phyloP scores from a whole-genome alignment of 2,888 invertebrate species.

The Diarsia rubi region DNA sequence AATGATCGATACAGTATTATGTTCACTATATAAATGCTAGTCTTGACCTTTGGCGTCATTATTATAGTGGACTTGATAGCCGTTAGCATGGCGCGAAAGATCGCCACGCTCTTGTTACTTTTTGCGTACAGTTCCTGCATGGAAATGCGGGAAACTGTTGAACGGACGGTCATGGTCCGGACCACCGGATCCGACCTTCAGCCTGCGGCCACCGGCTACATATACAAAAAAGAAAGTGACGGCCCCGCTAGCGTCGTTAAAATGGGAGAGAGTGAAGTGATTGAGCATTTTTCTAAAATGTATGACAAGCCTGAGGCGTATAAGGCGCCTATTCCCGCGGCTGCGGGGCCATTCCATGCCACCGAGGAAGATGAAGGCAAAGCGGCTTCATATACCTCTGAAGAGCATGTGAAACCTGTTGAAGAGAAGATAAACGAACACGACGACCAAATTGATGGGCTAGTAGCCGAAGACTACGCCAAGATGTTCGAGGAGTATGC shows the following conservation, averaged over 20 bases:
- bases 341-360: conserved; percentile 77
- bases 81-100: conserved; percentile 81
- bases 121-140: conserved; percentile 78
- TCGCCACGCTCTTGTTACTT: conserved; percentile 76
- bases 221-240: conserved; percentile 88
- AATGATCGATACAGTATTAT: conserved; percentile 83
- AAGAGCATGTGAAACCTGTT: conserved; percentile 81
- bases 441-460: conserved; percentile 75
- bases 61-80: conserved; percentile 75
- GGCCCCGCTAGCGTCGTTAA: conserved; percentile 87
- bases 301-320: conserved; percentile 82
- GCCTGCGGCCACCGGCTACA: conserved; percentile 91
- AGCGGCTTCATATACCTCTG: conserved; percentile 76
- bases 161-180: conserved; percentile 90
- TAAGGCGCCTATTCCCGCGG: conserved; percentile 76
- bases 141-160: conserved; percentile 88
- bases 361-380: conserved; percentile 78
- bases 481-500: conserved; percentile 80
- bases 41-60: conserved; percentile 85
- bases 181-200: conserved; percentile 91
- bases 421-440: conserved; percentile 79
- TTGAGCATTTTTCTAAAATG: conserved; percentile 84
- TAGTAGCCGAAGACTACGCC: conserved; percentile 81
- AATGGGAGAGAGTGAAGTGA: conserved; percentile 86
- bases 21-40: conserved; percentile 86